Conservation (phyloP, 35 echinoderm and acorn worm genomes). For the Stichopus chloronotus region DNA sequence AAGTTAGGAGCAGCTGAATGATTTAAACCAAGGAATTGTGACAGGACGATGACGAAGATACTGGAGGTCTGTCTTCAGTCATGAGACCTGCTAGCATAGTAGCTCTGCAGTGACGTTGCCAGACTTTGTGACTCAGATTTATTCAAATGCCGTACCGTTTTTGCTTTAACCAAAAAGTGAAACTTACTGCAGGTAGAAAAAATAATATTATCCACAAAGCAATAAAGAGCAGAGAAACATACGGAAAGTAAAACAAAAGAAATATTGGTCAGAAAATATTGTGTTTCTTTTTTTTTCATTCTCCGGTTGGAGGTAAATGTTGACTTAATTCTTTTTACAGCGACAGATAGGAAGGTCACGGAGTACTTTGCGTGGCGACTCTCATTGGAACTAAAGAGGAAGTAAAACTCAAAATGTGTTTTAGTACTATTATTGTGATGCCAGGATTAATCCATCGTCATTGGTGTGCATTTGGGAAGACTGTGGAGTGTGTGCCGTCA, state of each 20-base stretch:
- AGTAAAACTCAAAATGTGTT: not conserved
- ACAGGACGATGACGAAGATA: slow-evolving; percentile 1
- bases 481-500: not conserved
- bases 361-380: slow-evolving; percentile 8
- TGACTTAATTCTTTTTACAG: not conserved
- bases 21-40: slow-evolving; percentile 14
- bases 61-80: not conserved
- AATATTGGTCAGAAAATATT: too few relatives aligned
- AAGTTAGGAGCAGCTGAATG: slow-evolving; percentile 32
- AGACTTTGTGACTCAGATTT: too few relatives aligned
- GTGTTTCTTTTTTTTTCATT: not conserved
- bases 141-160: too few relatives aligned
- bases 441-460: not conserved
- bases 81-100: too few relatives aligned
- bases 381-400: not conserved
- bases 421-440: not conserved
- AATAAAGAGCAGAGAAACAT: too few relatives aligned
- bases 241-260: too few relatives aligned
- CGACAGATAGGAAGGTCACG: not conserved
- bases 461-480: not conserved
- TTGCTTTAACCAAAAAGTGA: too few relatives aligned
- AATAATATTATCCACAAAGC: too few relatives aligned
- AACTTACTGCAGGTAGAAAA: too few relatives aligned
- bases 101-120: too few relatives aligned
- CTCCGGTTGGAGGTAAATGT: not conserved